Base-by-base conservation (phyloP, 1,140 invertebrate species). In the Hyles vespertilio region DNA sequence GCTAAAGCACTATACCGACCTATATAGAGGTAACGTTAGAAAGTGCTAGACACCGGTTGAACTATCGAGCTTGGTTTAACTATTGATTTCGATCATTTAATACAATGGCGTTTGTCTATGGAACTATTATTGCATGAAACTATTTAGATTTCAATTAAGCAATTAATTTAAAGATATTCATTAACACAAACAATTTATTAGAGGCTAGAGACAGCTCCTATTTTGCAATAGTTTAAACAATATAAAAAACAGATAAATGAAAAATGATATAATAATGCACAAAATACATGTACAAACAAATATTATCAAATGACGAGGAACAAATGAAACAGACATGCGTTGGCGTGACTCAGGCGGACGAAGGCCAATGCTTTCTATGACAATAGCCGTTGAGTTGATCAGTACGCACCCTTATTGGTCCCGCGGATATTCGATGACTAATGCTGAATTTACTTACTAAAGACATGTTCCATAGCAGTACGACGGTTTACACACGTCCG, bases 341-440 rank as follows among this genome's bases (percentile, higher is more conserved):
- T 7, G 22, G 22, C 22, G 52, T 70, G 61, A 70, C 45, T 67
- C 61, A 69, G 46, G 12, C 40, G 11, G 40, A 8, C 36, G 63
- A 63, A 68, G 70, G 67, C 67, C 63, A 55, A 46, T 50, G 51
- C 72, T 77, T 77, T 77, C 74, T 67, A 74, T 69, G 40, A 70
- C 67, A 65, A 73, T 64, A 58, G 54, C 64, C 61, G 51, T 60
- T 55, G 64, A 64, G 51, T 65, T 65, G 43, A 49, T 63, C 54
- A 44, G 47, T 56, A 33, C 45, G 50, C 48, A 33, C 47, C 51
- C 65, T 61, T 67, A 48, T 59, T 59, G 32, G 47, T 56, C 47
- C 12, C 36, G 44, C 47, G 36, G 36, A 40, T 40, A 40, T 22
- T 22, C 36, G 36, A 40, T 40, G 36, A 40, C 36, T 40, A 40